Evolutionary conservation across 2,888 invertebrate genomes (phyloP).

Genomic region (Zelleria hepariella): DNA sequence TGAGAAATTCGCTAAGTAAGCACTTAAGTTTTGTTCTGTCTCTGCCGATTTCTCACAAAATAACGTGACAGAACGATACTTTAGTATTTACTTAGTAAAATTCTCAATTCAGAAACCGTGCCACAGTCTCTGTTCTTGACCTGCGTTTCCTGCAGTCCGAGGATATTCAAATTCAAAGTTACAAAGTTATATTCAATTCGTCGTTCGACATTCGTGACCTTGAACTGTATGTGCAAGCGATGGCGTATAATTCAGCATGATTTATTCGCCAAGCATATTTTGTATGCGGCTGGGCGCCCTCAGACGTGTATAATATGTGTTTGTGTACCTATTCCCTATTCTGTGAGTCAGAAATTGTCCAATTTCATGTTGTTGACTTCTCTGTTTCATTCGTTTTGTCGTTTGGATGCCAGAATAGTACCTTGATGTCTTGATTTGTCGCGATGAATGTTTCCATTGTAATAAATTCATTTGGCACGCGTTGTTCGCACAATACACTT

Average conservation of each 20-base stretch:
- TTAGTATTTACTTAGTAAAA: too few species aligned
- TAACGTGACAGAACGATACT: too few species aligned
- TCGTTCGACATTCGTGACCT: not conserved
- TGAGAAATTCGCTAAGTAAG: too few species aligned
- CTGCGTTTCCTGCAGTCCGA: too few species aligned
- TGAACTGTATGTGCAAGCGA: not conserved
- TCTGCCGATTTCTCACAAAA: too few species aligned
- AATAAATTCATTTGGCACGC: not conserved
- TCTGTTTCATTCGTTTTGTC: not conserved
- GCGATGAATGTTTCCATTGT: not conserved
- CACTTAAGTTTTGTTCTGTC: too few species aligned
- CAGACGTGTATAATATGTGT: not conserved
- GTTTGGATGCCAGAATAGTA: not conserved
- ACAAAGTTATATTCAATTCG: not conserved
- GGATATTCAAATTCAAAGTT: too few species aligned
- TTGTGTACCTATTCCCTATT: too few species aligned
- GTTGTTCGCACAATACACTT: not conserved
- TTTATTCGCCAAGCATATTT: not conserved
- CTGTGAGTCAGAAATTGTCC: not conserved
- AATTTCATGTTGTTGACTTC: too few species aligned
- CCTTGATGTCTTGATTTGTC: not conserved
- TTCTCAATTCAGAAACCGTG: too few species aligned
- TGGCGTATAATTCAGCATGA: not conserved
- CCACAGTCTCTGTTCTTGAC: too few species aligned
- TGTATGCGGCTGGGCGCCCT: not conserved